Evolutionary conservation across 2,797 vertebrate genomes (phyloP), one percentile per base, ranked within the genome.

Genomic region (Epinephelus awoara): DNA sequence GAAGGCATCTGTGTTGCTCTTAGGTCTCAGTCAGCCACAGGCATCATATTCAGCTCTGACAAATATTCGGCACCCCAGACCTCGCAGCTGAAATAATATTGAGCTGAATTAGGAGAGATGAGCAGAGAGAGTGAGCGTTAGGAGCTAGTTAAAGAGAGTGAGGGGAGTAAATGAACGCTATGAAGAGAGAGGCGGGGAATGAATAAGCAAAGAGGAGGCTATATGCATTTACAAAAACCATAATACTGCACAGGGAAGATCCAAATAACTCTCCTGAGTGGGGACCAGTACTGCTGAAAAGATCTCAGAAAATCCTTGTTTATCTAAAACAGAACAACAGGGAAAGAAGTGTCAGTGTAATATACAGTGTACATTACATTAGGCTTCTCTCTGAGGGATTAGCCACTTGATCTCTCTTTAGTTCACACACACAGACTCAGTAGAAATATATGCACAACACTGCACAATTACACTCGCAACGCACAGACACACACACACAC

Each of bases 361-460:
- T 80, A 75, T 83, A 81, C 77, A 72, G 63, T 74, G 67, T 72
- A 67, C 23, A 84, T 82, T 78, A 79, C 65, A 75, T 87, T 75
- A 67, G 46, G 21, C 52, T 57, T 38, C 59, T 61, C 64, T 83
- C 75, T 1, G 21, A 78, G 69, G 76, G 63, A 88, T 80, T 55
- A 72, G 57, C 57, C 34, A 29, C 67, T 67, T 61, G 1, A 51
- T 78, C 59, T 63, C 50, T 62, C n/a, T 40, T 47, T 58, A 14
- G 51, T 3, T 40, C 49, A 71, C 51, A 58, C 56, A 70, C 44
- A 65, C 63, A 54, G 61, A 51, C 19, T 52, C 72, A n/a, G 34
- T 44, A 44, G 11, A 47, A 10, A 46, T 50, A 54, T 50, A 74
- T 34, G 62, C 50, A 73, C 75, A 68, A 54, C 42, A 76, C 73